Evolutionary conservation across 2,888 invertebrate genomes (phyloP).

Genomic region (Harpalus rubripes): DNA sequence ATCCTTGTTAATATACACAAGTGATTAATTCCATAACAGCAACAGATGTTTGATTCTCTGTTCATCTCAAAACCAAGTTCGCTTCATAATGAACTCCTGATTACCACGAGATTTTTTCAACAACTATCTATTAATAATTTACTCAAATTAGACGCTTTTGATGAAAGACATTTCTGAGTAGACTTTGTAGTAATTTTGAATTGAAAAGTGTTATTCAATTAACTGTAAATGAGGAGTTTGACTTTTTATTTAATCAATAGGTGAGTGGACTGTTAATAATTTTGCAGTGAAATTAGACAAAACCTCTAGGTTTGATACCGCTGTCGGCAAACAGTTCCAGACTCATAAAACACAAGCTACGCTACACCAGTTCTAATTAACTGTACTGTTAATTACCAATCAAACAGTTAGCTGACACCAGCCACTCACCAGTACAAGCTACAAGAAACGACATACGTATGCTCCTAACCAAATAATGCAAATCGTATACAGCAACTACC

Average conservation of each 20-base stretch:
- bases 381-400: constrained; percentile 45
- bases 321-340: background rate
- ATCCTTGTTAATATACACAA: constrained; percentile 13
- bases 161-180: no score
- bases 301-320: background rate
- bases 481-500: no score
- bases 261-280: background rate
- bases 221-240: background rate
- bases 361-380: constrained; percentile 41
- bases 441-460: background rate
- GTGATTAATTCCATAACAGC: constrained; percentile 20
- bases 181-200: background rate
- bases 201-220: background rate
- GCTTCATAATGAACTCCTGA: constrained; percentile 11
- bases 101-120: background rate
- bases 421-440: background rate
- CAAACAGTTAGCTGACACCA: constrained; percentile 49
- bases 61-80: constrained; percentile 1
- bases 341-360: constrained; percentile 33
- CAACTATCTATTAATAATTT: background rate
- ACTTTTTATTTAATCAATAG: background rate
- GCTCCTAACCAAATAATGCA: no score
- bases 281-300: background rate
- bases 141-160: no score
- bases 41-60: constrained; percentile 4